Conservation (phyloP, 2,797 vertebrate species). For the Valencia hispanica region DNA sequence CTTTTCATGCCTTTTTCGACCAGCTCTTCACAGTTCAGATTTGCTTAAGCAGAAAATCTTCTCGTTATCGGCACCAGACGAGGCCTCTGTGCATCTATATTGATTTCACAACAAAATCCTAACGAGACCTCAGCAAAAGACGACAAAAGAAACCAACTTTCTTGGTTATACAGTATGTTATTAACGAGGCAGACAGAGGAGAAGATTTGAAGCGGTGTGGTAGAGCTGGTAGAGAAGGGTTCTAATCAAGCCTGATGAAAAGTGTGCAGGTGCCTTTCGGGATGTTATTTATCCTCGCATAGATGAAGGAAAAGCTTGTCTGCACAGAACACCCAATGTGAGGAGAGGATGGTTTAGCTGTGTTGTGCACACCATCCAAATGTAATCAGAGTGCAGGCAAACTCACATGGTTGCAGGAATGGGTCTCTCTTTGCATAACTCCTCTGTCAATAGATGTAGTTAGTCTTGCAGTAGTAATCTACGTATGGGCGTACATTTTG, state of each 20-base stretch:
- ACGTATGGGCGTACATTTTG: conserved; percentile 8
- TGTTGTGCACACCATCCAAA: conserved; percentile 34
- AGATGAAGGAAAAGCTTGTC: neutral
- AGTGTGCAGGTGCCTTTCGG: conserved; percentile 10
- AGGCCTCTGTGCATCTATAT: neutral
- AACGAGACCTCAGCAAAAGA: neutral
- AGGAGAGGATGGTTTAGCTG: conserved; percentile 13
- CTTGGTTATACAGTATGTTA: neutral
- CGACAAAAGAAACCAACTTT: conserved; percentile 11
- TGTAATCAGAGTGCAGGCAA: conserved; percentile 19
- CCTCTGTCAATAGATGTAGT: conserved; percentile 42
- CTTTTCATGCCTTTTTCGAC: neutral
- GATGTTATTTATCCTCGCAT: neutral
- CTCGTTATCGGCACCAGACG: neutral
- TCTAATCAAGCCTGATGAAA: conserved; percentile 40
- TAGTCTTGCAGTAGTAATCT: neutral
- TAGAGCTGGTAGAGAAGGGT: neutral
- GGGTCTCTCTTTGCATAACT: conserved; percentile 37
- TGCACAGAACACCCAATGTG: conserved; percentile 7
- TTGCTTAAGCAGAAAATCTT: neutral
- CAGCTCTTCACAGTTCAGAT: neutral
- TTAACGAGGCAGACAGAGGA: neutral
- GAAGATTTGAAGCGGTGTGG: neutral
- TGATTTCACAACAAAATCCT: conserved; percentile 7
- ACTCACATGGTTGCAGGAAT: conserved; percentile 15